phyloP scores from a whole-genome alignment of 2,888 invertebrate species.

The Pheosia gnoma region DNA sequence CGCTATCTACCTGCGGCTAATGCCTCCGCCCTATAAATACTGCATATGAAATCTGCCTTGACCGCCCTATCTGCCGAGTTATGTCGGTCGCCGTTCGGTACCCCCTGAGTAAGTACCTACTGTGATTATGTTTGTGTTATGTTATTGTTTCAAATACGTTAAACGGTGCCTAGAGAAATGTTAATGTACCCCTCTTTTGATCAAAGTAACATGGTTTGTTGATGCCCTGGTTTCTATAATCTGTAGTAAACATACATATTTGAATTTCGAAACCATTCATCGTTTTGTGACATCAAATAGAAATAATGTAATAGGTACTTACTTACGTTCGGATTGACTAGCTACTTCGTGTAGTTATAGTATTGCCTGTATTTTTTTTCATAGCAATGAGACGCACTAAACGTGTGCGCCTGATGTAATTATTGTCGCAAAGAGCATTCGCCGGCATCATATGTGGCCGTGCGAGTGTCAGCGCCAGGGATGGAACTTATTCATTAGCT shows the following conservation, averaged over 20 bases:
- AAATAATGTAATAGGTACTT: too few species aligned
- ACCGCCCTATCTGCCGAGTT: conserved; percentile 35
- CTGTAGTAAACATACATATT: too few species aligned
- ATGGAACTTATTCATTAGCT: too few species aligned
- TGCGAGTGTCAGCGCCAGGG: background rate
- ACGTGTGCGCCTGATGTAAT: background rate
- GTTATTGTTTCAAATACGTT: background rate
- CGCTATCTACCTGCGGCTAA: conserved; percentile 71
- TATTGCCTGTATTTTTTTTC: background rate
- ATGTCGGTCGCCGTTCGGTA: conserved; percentile 24
- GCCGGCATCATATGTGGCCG: too few species aligned
- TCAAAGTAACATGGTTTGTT: too few species aligned
- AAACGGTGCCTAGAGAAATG: background rate
- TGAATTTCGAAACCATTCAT: too few species aligned
- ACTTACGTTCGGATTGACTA: too few species aligned
- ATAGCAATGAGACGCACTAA: background rate
- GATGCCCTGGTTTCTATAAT: too few species aligned
- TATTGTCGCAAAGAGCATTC: background rate
- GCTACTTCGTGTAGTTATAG: background rate
- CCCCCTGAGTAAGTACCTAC: conserved; percentile 8
- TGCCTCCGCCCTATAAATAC: conserved; percentile 66
- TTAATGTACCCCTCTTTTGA: too few species aligned
- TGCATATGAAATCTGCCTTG: conserved; percentile 64
- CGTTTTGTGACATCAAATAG: too few species aligned
- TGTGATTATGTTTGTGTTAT: background rate